These are phyloP conservation scores for Menura novaehollandiae DNA, from an alignment of 2,113 vertebrate species.

Conservation along the genomic window DNA sequence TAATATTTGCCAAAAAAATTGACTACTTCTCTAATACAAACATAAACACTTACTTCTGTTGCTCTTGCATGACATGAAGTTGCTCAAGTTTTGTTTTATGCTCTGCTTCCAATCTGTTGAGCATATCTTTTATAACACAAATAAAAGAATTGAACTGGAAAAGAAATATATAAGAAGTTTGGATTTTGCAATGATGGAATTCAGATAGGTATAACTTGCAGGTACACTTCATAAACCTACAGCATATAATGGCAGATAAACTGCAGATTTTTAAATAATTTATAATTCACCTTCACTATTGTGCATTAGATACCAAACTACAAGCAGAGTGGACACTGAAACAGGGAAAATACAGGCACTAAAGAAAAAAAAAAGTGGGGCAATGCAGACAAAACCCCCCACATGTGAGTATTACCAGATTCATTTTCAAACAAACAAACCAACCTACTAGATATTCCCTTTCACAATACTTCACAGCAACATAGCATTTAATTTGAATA, in stretches of 20 bases:
- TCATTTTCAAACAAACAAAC: neutral
- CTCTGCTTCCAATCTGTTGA: slow-evolving; percentile 89
- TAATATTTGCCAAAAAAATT: neutral
- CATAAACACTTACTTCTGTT: slow-evolving; percentile 84
- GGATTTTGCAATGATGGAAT: neutral
- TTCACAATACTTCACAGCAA: neutral
- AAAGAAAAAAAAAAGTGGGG: neutral
- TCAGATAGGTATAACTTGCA: neutral
- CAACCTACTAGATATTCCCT: neutral
- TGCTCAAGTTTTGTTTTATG: slow-evolving; percentile 98
- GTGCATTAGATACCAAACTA: neutral
- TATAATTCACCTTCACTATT: neutral
- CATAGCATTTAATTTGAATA: neutral
- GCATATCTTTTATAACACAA: slow-evolving; percentile 94
- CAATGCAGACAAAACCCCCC: neutral
- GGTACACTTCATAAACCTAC: neutral
- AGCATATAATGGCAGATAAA: neutral
- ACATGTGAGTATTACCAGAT: neutral
- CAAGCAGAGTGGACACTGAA: neutral
- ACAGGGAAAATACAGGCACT: neutral
- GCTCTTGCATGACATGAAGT: slow-evolving; percentile 95
- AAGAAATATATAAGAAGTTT: slow-evolving; percentile 54
- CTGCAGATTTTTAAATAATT: neutral
- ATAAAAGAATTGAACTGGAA: slow-evolving; percentile 97
- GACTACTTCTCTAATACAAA: neutral